Evolutionary conservation across 2,113 vertebrate genomes (phyloP).

Genomic region (Montifringilla adamsi): DNA sequence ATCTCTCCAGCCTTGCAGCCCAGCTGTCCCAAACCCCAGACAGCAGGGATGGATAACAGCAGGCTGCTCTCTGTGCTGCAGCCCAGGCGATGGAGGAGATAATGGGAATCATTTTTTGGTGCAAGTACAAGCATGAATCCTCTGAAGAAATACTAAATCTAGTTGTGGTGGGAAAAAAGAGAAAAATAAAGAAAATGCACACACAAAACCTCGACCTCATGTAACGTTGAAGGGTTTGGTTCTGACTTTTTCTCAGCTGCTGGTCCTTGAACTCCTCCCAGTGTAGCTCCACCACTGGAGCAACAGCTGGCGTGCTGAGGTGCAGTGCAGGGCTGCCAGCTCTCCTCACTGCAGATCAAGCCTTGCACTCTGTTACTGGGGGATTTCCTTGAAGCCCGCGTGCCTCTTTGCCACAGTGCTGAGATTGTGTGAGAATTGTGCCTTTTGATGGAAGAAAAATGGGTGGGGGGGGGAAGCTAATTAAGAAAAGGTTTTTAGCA

Average conservation of each 20-base stretch:
- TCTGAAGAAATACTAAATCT: constrained; percentile 26
- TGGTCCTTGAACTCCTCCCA: background rate
- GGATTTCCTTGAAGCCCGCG: background rate
- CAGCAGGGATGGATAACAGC: background rate
- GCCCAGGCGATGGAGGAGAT: background rate
- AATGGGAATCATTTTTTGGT: background rate
- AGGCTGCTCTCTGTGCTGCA: background rate
- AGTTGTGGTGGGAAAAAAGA: background rate
- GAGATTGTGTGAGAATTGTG: background rate
- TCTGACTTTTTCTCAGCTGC: background rate
- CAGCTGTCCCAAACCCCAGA: background rate
- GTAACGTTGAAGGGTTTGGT: background rate
- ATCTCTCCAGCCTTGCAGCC: background rate
- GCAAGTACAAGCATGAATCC: background rate
- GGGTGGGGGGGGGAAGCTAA: fast-evolving
- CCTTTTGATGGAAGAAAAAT: background rate
- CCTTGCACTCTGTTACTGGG: background rate
- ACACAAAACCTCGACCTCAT: background rate
- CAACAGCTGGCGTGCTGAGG: background rate
- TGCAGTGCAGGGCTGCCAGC: background rate
- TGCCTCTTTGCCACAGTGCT: background rate
- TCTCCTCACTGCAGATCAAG: background rate
- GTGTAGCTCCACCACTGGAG: background rate
- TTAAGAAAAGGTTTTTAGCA: background rate
- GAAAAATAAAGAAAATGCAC: background rate